Evolutionary conservation across 1,140 invertebrate genomes (phyloP), one percentile per base, ranked within the genome.

Genomic region (Pteromalus puparum): DNA sequence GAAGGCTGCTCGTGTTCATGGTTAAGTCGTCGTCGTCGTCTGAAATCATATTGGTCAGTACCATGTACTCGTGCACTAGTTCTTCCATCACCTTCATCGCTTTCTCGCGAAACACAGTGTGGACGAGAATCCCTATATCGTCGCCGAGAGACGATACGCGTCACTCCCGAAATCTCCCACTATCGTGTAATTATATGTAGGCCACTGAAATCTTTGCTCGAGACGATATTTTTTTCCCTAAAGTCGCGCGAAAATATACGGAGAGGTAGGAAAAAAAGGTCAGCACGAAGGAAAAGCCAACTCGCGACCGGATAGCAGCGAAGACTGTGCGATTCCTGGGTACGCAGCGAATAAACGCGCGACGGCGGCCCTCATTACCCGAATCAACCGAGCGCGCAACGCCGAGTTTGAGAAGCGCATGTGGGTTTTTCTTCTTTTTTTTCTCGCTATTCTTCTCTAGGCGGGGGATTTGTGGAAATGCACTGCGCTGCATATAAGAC

Each of bases 1-100:
- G 78, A 13, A 46, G 48, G 13, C 67, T 84, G 82, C 85, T 91
- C 34, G 83, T 34, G 65, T 92, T 91, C 90, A 92, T 91, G 83
- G 72, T 77, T 6, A 82, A 82, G 13, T 85, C 28, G 38, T 42
- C 38, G 38, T 38, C 38, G 38, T 42, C 38, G 68, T 38, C 90
- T 91, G 86, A 38, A 90, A 89, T 28, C 21, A 85, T 65, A 67
- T 80, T 79, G 15, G 26, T 48, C 18, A 67, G 6, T 67, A 28
- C 38, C 6, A 24, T 46, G 12, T 75, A 75, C 73, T 48, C 21
- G 1, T 46, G 42, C 34, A 48, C n/a, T 7, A 75, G 13, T 75
- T 48, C 42, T 9, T 75, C 34, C 72, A 42, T 74, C n/a, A n/a
- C 42, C n/a, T 38, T n/a, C 12, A 12, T 21, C 70, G 13, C 65